phyloP scores from a whole-genome alignment of 2,888 invertebrate genomes.

The Philonicus albiceps region DNA sequence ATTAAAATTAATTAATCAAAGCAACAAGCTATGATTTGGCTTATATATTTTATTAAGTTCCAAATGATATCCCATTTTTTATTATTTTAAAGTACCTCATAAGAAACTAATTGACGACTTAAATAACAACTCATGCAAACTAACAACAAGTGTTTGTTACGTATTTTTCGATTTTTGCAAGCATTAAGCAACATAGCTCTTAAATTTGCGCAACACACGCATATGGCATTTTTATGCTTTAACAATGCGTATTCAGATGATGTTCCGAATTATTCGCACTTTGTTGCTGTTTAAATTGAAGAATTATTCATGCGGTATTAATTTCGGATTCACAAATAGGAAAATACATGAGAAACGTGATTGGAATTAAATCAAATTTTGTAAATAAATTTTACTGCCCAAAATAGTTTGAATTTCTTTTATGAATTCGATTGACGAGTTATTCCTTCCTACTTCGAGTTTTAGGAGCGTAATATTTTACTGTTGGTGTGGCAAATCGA shows the following conservation, averaged over 20 bases:
- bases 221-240: background rate
- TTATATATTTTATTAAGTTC: too few species aligned
- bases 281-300: background rate
- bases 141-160: background rate
- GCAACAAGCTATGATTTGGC: too few species aligned
- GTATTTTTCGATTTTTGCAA: background rate
- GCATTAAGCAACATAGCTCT: background rate
- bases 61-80: background rate
- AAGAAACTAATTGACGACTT: background rate
- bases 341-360: slow-evolving; percentile 12
- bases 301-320: slow-evolving; percentile 7
- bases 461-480: background rate
- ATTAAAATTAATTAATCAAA: too few species aligned
- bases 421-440: background rate
- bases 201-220: background rate
- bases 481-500: background rate
- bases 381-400: background rate
- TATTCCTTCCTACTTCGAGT: background rate
- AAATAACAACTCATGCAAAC: too few species aligned
- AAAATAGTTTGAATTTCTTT: background rate
- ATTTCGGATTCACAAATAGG: slow-evolving; percentile 7
- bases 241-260: background rate
- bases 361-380: background rate
- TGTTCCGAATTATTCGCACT: background rate
- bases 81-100: background rate